Conservation (phyloP, 2,113 vertebrate species). For the Chascanopsetta lugubris region DNA sequence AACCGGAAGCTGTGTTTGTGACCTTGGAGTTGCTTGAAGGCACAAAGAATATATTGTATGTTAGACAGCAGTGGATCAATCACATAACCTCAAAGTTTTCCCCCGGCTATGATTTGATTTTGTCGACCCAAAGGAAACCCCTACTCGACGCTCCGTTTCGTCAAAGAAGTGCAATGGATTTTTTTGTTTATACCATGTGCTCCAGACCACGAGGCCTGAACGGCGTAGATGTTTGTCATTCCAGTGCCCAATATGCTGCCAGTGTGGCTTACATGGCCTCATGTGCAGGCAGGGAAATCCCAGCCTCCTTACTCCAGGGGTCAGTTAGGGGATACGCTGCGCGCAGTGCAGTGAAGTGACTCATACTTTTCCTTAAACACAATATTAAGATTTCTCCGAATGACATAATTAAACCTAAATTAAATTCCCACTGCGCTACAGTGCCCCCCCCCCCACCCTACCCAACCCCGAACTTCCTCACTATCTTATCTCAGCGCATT, state of each 20-base stretch:
- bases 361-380: neutral
- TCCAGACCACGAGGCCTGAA: neutral
- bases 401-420: conserved; percentile 18
- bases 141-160: too few species aligned
- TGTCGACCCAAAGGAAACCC: too few species aligned
- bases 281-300: conserved; percentile 6
- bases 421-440: conserved; percentile 14
- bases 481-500: neutral
- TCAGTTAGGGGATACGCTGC: neutral
- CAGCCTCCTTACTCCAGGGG: neutral
- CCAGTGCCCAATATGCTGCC: neutral
- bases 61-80: too few species aligned
- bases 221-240: neutral
- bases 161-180: too few species aligned
- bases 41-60: neutral
- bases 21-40: neutral
- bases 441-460: neutral
- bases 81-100: too few species aligned
- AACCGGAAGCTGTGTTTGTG: conserved; percentile 5
- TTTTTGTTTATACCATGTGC: neutral
- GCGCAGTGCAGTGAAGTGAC: neutral
- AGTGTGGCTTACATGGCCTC: neutral
- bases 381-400: conserved; percentile 37
- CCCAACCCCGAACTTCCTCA: too few species aligned
- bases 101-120: neutral